These are phyloP conservation scores for Tolypeutes matacus DNA, from an alignment of 2,797 vertebrate species.

Conservation along the genomic window DNA sequence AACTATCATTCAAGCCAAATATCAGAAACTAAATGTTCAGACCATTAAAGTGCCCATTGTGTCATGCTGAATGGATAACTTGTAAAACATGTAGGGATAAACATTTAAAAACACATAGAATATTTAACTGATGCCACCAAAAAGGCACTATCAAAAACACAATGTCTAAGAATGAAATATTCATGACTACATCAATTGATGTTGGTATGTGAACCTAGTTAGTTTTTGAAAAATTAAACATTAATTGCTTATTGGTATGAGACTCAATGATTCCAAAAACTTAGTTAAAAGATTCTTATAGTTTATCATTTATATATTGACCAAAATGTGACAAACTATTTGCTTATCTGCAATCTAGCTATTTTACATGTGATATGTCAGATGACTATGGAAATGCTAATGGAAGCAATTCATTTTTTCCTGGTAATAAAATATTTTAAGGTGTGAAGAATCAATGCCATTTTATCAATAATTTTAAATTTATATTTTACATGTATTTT, in stretches of 20 bases:
- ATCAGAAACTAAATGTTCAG: slow-evolving; percentile 18
- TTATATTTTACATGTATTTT: not conserved
- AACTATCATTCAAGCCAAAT: slow-evolving; percentile 54
- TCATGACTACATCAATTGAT: not conserved
- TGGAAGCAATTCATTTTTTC: not conserved
- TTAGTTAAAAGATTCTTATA: not conserved
- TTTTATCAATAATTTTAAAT: slow-evolving; percentile 8
- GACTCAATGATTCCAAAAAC: not conserved
- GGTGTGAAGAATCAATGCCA: not conserved
- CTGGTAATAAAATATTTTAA: slow-evolving; percentile 28
- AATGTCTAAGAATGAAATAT: slow-evolving; percentile 33
- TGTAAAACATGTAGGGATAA: not conserved
- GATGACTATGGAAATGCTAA: not conserved
- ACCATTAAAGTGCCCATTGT: not conserved
- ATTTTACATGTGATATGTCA: not conserved
- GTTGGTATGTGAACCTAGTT: slow-evolving; percentile 41
- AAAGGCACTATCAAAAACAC: not conserved
- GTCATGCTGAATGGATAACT: not conserved
- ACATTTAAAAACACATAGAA: slow-evolving; percentile 1
- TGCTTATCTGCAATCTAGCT: not conserved
- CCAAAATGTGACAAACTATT: not conserved
- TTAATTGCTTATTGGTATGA: slow-evolving; percentile 50
- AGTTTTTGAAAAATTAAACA: slow-evolving; percentile 45
- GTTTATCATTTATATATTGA: not conserved
- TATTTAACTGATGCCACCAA: slow-evolving; percentile 21